These are phyloP conservation scores for Propithecus coquereli DNA, from an alignment of 2,113 vertebrate species.

Conservation along the genomic window DNA sequence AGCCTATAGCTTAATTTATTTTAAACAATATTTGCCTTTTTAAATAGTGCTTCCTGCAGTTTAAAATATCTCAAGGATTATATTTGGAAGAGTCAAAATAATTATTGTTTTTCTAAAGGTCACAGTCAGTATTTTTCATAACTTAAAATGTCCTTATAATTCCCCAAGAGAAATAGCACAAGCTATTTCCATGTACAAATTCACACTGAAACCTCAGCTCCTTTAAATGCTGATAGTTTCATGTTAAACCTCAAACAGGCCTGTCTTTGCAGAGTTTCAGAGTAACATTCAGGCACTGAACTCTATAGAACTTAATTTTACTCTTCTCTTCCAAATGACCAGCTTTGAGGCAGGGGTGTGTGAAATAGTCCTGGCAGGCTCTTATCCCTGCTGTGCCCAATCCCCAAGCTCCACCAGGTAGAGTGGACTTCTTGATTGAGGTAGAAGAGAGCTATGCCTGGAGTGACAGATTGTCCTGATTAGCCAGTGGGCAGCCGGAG, in stretches of 20 bases:
- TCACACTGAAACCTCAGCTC: background rate
- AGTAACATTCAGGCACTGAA: background rate
- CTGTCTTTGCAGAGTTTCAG: background rate
- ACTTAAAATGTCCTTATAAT: slow-evolving; percentile 36
- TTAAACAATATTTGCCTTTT: slow-evolving; percentile 60
- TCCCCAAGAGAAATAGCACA: slow-evolving; percentile 25
- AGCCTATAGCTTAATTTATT: slow-evolving; percentile 63
- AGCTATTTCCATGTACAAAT: background rate
- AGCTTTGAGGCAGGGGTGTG: background rate
- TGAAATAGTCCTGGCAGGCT: background rate
- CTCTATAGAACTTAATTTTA: slow-evolving; percentile 30
- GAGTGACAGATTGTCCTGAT: background rate
- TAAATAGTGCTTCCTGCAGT: slow-evolving; percentile 42
- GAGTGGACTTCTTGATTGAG: background rate
- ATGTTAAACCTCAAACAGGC: background rate
- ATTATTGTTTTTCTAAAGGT: slow-evolving; percentile 68
- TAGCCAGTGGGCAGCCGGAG: background rate
- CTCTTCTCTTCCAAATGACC: background rate
- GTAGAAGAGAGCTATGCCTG: background rate
- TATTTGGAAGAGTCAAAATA: slow-evolving; percentile 63
- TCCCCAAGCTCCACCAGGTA: background rate
- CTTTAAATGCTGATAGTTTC: slow-evolving; percentile 17
- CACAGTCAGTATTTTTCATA: slow-evolving; percentile 48
- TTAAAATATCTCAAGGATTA: slow-evolving; percentile 66
- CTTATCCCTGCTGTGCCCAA: background rate